Conservation (phyloP, 2,888 invertebrate species). For the Hypomecis atomaria region DNA sequence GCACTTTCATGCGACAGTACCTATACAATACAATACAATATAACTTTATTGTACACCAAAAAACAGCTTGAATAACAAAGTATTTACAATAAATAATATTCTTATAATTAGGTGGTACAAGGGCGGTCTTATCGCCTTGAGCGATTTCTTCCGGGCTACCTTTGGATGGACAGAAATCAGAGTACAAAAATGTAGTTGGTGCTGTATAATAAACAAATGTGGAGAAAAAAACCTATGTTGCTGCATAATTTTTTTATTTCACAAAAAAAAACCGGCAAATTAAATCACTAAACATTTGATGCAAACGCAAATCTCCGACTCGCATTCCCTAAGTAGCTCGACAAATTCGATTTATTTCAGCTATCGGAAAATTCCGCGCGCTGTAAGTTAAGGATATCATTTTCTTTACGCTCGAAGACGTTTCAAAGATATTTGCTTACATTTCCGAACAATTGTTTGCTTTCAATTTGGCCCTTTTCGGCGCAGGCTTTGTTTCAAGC, state of each 20-base stretch:
- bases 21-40: too few relatives aligned
- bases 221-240: too few relatives aligned
- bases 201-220: too few relatives aligned
- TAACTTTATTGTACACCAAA: too few relatives aligned
- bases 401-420: slow-evolving; percentile 26
- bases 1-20: too few relatives aligned
- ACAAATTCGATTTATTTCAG: slow-evolving; percentile 41
- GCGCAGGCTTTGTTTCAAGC: slow-evolving; percentile 30
- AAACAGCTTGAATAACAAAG: too few relatives aligned
- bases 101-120: too few relatives aligned
- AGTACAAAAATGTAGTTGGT: too few relatives aligned
- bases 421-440: slow-evolving; percentile 36
- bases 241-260: not conserved
- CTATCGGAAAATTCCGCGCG: slow-evolving; percentile 21
- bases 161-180: too few relatives aligned
- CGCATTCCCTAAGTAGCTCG: slow-evolving; percentile 31
- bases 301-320: slow-evolving; percentile 32
- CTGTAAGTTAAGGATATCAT: slow-evolving; percentile 17
- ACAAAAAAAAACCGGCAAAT: slow-evolving; percentile 2
- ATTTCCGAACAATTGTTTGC: slow-evolving; percentile 36
- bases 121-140: too few relatives aligned
- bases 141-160: too few relatives aligned
- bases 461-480: slow-evolving; percentile 36
- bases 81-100: too few relatives aligned
- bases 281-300: slow-evolving; percentile 14